phyloP scores from a whole-genome alignment of 2,888 invertebrate genomes.

The Busseola fusca region DNA sequence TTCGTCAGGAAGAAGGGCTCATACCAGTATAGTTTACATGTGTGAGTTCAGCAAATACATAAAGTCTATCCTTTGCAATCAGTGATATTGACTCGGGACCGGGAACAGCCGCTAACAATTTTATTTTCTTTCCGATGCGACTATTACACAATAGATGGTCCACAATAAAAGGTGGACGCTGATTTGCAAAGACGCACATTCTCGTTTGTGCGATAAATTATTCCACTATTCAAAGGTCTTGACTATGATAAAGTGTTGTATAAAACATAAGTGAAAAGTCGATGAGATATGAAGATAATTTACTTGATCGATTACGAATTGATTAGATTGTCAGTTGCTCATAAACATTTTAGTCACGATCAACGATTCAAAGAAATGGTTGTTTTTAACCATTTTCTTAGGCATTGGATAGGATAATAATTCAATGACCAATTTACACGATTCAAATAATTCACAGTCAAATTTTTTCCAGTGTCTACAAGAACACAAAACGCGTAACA shows the following conservation, averaged over 20 bases:
- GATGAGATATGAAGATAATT: slow-evolving; percentile 23
- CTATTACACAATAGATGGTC: slow-evolving; percentile 43
- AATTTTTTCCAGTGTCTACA: background rate
- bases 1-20: slow-evolving; percentile 32
- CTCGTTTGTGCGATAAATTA: slow-evolving; percentile 48
- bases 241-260: slow-evolving; percentile 51
- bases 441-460: background rate
- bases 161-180: slow-evolving; percentile 30
- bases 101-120: slow-evolving; percentile 61
- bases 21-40: slow-evolving; percentile 15
- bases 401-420: background rate
- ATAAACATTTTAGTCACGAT: slow-evolving; percentile 45
- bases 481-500: too few species aligned
- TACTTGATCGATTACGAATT: slow-evolving; percentile 35
- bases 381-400: slow-evolving; percentile 18
- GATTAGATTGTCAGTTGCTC: slow-evolving; percentile 48
- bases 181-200: slow-evolving; percentile 47
- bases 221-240: slow-evolving; percentile 36
- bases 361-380: slow-evolving; percentile 50
- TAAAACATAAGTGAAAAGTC: slow-evolving; percentile 42
- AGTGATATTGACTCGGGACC: slow-evolving; percentile 78
- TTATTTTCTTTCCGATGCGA: slow-evolving; percentile 65
- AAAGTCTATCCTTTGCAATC: slow-evolving; percentile 70
- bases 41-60: slow-evolving; percentile 35
- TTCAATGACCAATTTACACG: background rate